Base-by-base conservation (phyloP, 2,888 invertebrate species). In the Sepiola atlantica region DNA sequence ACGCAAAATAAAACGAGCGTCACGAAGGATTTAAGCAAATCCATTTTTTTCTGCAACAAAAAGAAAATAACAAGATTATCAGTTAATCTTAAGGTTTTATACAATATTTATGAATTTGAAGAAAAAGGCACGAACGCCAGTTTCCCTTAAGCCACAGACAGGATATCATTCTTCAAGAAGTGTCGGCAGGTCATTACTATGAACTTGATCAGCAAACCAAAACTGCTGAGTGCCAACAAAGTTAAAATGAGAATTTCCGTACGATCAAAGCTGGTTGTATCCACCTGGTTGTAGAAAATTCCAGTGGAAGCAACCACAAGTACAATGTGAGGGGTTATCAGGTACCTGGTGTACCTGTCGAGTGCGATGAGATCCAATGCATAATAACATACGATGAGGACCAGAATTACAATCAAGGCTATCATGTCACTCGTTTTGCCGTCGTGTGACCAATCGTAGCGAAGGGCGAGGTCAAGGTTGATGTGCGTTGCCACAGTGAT, bases 321-420 rank as follows among this genome's bases (percentile, higher is more conserved):
- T 91, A 95, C 96, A 32, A 96, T 94, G 94, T 96, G 96, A 0
- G 96, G 96, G 21, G 95, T 96, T 94, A 95, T 94, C n/a, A 95
- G 94, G 94, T 96, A 96, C 20, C 96, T 95, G 35, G 95, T 94
- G 94, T 95, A 95, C 92, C 95, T 95, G 95, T 96, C 96, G 35
- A 95, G 95, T 54, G 95, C 94, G 91, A 96, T 95, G 90, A 95
- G 95, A 94, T 96, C 96, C 54, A 96, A 94, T 20, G 95, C 94
- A 94, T 95, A 96, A 95, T 96, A 96, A 92, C 94, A 94, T 35
- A 95, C 57, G 57, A 96, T 95, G 90, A 95, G 95, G 6, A 95
- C 94, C 28, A 95, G 95, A 93, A 96, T 95, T 45, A 96, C 95
- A 45, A 94, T 95, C 21, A 96, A 94, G 45, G 95, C 94, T 35